Base-by-base conservation (phyloP, 2,113 vertebrate species). In the Semnornis frantzii region DNA sequence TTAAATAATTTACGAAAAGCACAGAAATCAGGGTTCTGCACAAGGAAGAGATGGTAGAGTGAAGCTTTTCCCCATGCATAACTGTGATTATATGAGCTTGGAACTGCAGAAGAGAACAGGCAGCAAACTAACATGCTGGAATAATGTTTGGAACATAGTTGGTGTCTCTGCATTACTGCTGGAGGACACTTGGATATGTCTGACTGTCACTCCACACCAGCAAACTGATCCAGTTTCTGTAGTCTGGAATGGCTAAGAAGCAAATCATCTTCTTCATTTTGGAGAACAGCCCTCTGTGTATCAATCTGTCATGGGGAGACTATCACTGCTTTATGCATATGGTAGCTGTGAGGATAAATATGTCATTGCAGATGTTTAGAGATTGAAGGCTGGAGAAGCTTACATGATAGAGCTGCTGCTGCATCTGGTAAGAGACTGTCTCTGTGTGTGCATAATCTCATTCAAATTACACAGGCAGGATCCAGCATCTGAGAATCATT, bases 401-500 rank as follows among this genome's bases (percentile, higher is more conserved):
- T 33, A 77, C 13, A 24, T 54, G 80, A 83, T 21, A 83, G 82
- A 87, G 68, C 50, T 46, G 23, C 75, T 90, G 87, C 39, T 93
- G 69, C 63, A n/a, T 75, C 60, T 0, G 2, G 31, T 68, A 33
- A 83, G 90, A 83, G 82, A 78, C 82, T 78, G 60, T 84, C 33
- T 91, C 5, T 88, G 85, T 77, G 84, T 76, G 78, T 70, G 82
- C 82, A 50, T 88, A 95, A 93, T 94, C 68, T 77, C 82, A 69
- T 84, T 96, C 85, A 89, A 89, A 94, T 96, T 87, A 94, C 69
- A 68, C 63, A 84, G 73, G 57, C 82, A 92, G 8, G 21, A 85
- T 89, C 83, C 57, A 91, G 93, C 94, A 93, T 94, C 90, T 96
- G 95, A 97, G 87, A 95, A 90, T 95, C 42, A 96, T 96, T 97